Evolutionary conservation across 1,140 invertebrate genomes (phyloP), one percentile per base, ranked within the genome.

Genomic region (Streblospio benedicti): DNA sequence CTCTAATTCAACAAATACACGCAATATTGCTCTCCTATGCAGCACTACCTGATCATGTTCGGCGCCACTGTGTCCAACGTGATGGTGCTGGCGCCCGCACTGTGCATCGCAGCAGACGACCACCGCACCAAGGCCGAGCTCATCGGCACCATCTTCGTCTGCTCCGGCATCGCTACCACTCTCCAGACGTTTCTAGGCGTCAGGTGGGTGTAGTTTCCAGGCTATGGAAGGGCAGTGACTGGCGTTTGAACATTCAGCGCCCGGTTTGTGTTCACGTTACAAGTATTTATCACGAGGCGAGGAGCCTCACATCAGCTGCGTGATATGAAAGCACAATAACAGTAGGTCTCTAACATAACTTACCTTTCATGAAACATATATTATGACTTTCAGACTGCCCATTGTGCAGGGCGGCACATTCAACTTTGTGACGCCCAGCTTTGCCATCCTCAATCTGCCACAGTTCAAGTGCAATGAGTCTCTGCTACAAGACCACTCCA

Each of bases 101-200:
- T 91, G 1, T 91, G 89, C 70, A 90, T 92, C 84, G 80, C 80
- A 2, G 1, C 16, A 23, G 20, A 56, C 38, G 85, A 88, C 59
- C 83, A 86, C 41, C 86, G 90, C 74, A 86, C 86, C n/a, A 79
- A 86, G 43, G 87, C 86, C 60, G 83, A 90, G 67, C 86, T 94
- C 25, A 88, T 92, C 59, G 89, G 87, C 0, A 91, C 90, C 0
- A 89, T 91, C 82, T 90, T 92, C 56, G 90, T 93, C 68, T 86
- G 91, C 3, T 89, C 88, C 27, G 90, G 90, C 14, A 73, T 93
- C 0, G 84, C 89, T 1, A 93, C 91, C 0, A 84, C 88, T 63
- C 61, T 92, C 1, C 90, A 93, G 73, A 81, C 84, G 4, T 88
- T 87, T 0, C 83, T 92, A 74, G 91, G 91, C 6, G 86, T 87